Evolutionary conservation across 1,140 invertebrate genomes (phyloP).

Genomic region (Teleogryllus occipitalis): DNA sequence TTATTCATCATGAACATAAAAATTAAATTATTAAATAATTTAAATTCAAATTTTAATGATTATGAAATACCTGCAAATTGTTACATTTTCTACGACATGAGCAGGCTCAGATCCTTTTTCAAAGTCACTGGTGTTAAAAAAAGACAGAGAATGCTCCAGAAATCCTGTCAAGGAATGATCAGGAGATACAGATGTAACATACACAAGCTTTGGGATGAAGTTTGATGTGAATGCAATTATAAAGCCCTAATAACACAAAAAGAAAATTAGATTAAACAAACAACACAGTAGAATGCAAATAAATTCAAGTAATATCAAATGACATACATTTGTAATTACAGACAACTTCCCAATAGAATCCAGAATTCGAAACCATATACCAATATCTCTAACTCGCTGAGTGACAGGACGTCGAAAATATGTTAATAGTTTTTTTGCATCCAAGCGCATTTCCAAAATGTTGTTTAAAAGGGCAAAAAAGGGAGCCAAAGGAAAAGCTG

Average conservation of each 20-base stretch:
- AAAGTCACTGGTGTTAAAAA: constrained; percentile 42
- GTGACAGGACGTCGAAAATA: constrained; percentile 41
- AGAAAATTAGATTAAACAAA: neutral
- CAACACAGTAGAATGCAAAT: neutral
- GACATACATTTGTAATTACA: constrained; percentile 85
- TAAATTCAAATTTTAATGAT: neutral
- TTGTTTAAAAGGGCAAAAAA: constrained; percentile 48
- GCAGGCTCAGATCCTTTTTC: constrained; percentile 18
- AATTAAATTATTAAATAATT: no score
- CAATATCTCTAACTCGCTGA: constrained; percentile 61
- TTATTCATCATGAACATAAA: no score
- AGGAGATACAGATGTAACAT: constrained; percentile 36
- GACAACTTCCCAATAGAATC: constrained; percentile 84
- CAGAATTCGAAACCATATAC: constrained; percentile 86
- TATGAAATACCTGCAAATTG: constrained; percentile 19
- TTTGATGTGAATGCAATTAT: constrained; percentile 67
- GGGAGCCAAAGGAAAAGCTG: constrained; percentile 48
- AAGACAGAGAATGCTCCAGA: constrained; percentile 43
- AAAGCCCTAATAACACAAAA: constrained; percentile 42
- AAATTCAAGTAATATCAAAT: neutral
- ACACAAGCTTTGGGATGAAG: constrained; percentile 55
- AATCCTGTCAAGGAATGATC: constrained; percentile 41
- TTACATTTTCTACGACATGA: constrained; percentile 12
- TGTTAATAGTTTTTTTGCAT: constrained; percentile 43
- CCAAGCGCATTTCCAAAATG: constrained; percentile 43